Evolutionary conservation across 2,888 invertebrate species (phyloP).

Genomic region (Apomyelois bistriatella): DNA sequence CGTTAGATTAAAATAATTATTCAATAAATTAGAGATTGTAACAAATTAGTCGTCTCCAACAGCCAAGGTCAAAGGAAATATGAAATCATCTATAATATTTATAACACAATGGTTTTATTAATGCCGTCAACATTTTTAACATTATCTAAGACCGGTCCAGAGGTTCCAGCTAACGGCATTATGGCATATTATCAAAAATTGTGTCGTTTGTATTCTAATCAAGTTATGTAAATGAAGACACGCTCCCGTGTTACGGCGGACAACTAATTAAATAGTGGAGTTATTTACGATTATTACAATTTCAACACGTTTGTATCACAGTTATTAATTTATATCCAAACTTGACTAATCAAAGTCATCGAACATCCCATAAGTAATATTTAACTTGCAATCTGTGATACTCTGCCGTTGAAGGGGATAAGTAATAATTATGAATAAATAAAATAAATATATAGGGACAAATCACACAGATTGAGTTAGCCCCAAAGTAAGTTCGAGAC

Average conservation of each 20-base stretch:
- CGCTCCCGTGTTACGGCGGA: conserved; percentile 33
- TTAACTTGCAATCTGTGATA: too few relatives aligned
- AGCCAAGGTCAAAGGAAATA: too few relatives aligned
- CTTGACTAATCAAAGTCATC: neutral
- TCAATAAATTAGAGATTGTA: too few relatives aligned
- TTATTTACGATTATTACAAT: conserved; percentile 8
- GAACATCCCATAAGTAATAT: neutral
- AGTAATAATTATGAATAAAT: too few relatives aligned
- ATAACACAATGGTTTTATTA: neutral
- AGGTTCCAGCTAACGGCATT: conserved; percentile 8
- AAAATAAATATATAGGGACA: too few relatives aligned
- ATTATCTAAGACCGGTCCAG: neutral
- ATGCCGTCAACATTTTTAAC: neutral
- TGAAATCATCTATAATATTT: too few relatives aligned
- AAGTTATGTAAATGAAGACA: conserved; percentile 38
- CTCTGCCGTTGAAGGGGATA: too few relatives aligned
- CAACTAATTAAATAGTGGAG: conserved; percentile 7
- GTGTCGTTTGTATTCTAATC: conserved; percentile 29
- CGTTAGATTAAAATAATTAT: too few relatives aligned
- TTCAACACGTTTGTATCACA: neutral
- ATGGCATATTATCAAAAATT: neutral
- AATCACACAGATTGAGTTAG: too few relatives aligned
- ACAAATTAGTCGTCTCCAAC: too few relatives aligned
- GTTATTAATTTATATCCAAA: neutral
- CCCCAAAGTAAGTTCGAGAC: too few relatives aligned